Evolutionary conservation across 2,888 invertebrate genomes (phyloP).

Genomic region (Phragmatobia fuliginosa): DNA sequence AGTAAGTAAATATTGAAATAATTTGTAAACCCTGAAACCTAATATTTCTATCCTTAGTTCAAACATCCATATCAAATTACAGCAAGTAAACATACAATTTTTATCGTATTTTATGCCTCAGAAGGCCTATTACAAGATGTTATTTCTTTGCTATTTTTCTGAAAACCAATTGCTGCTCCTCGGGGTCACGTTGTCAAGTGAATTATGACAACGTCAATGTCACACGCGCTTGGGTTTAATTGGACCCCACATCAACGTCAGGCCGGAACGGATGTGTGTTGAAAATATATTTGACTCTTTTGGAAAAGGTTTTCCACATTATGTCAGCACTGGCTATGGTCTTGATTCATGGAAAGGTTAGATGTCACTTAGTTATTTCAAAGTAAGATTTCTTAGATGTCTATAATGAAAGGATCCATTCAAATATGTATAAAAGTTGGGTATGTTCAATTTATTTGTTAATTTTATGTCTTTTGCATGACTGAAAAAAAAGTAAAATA

Average conservation of each 20-base stretch:
- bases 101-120: constrained; percentile 3
- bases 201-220: constrained; percentile 46
- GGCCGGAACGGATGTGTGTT: constrained; percentile 29
- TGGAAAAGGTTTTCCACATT: constrained; percentile 35
- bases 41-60: background rate
- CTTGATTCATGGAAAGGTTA: constrained; percentile 33
- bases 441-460: background rate
- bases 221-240: constrained; percentile 43
- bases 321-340: constrained; percentile 28
- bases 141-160: constrained; percentile 19
- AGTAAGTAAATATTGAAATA: constrained; percentile 3
- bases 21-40: background rate
- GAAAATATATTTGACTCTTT: constrained; percentile 47
- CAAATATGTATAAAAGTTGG: background rate
- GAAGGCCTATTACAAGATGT: constrained; percentile 9
- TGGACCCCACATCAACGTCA: constrained; percentile 53
- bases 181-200: constrained; percentile 36
- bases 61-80: constrained; percentile 5
- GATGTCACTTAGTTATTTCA: constrained; percentile 9
- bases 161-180: constrained; percentile 10
- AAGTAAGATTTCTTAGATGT: constrained; percentile 5
- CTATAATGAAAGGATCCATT: background rate
- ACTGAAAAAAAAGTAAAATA: background rate
- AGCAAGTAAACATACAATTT: constrained; percentile 5
- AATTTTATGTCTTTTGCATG: too few species aligned